A percentile compares a stretch with the other conserved stretches of the same genome.
Evolutionary conservation across 2,888 invertebrate species (phyloP).

Genomic region (Tipula confusa): DNA sequence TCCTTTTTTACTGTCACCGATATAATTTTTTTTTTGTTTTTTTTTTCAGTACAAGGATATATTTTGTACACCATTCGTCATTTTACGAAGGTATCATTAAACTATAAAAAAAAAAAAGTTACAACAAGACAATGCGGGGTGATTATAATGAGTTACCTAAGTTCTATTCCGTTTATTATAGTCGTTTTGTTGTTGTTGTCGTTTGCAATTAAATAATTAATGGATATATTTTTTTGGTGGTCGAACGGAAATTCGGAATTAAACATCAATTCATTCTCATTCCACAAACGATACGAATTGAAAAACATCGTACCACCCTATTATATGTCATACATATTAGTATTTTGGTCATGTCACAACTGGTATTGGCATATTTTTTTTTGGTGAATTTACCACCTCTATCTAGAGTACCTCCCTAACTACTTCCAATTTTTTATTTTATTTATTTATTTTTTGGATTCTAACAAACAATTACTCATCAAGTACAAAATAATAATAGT

Average conservation of each 20-base stretch:
- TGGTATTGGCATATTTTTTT: not conserved
- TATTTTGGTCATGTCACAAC: not conserved
- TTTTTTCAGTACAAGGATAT: not conserved
- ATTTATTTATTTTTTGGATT: not conserved
- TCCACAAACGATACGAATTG: not conserved
- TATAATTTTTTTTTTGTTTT: not conserved
- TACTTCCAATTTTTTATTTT: not conserved
- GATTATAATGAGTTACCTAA: not conserved
- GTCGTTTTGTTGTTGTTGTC: not conserved
- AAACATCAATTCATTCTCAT: not conserved
- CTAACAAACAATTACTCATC: not conserved
- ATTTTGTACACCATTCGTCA: not conserved
- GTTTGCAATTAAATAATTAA: conserved; percentile 20
- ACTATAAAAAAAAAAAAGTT: not conserved
- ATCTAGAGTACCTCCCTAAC: not conserved
- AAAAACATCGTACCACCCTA: not conserved
- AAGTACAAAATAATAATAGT: not conserved
- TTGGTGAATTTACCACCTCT: not conserved
- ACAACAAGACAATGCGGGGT: not conserved
- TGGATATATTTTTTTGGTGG: not conserved
- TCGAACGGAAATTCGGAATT: conserved; percentile 1
- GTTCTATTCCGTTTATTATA: not conserved
- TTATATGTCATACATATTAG: not conserved
- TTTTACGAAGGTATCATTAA: not conserved
- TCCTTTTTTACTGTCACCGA: not conserved